Evolutionary conservation across 2,888 invertebrate genomes (phyloP), one percentile per base, ranked within the genome.

Genomic region (Apotomis betuletana): DNA sequence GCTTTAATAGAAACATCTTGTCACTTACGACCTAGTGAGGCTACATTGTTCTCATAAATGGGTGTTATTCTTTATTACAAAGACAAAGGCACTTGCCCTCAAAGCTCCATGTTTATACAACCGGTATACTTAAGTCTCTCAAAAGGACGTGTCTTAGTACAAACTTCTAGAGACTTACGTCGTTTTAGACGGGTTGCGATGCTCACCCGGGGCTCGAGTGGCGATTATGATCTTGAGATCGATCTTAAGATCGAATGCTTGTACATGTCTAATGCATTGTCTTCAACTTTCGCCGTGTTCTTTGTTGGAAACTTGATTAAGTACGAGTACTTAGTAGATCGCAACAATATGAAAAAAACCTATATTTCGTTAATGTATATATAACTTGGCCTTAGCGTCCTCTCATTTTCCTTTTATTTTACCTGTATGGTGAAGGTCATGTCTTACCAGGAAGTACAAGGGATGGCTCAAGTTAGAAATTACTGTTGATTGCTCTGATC

Each of bases 21-120:
- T 15, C 15, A 6, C 64, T 15, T 55, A 27, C 15, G 12, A 13
- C 54, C 55, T 27, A 27, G 55, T 15, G 55, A 57, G 36, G 55
- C 57, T 46, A 84, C 87, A 90, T 90, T 90, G 90, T 90, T 87
- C 84, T 77, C 77, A 85, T 88, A 90, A 92, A 91, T 90, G 91
- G 90, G 85, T 91, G 91, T 92, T 92, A 89, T 92, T 91, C 91
- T 92, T 90, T 92, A 92, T 90, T 90, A 90, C 78, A 77, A 85
- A 88, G 86, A 91, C 91, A 91, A 91, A 90, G 86, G 88, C 87
- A 89, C 90, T 91, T 90, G 88, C 88, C 85, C 85, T 87, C 87
- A 86, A 86, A 88, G 85, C 87, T 87, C 88, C 90, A 90, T 92
- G 88, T 91, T 92, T 91, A 90, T 88, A 87, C 87, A 91, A 89